phyloP scores from a whole-genome alignment of 2,888 invertebrate species.

The Phengaris arion region DNA sequence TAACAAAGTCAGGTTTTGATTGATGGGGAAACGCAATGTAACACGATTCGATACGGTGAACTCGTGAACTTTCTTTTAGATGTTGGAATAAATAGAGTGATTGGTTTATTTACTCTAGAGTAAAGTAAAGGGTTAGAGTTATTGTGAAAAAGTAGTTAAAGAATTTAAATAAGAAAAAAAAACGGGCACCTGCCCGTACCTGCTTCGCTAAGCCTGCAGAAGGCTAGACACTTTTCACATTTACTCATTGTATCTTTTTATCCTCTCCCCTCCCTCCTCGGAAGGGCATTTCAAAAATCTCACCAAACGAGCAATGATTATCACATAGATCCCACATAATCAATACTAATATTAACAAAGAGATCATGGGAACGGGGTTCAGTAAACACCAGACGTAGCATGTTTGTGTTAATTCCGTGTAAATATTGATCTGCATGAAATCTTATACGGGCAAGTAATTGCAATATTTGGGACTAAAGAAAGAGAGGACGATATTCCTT shows the following conservation, averaged over 20 bases:
- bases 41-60: constrained; percentile 9
- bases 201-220: too few species aligned
- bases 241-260: too few species aligned
- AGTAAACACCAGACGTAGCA: neutral
- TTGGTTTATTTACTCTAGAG: constrained; percentile 1
- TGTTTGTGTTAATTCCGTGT: constrained; percentile 23
- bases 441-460: neutral
- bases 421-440: constrained; percentile 24
- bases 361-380: constrained; percentile 19
- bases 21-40: neutral
- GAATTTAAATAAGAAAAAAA: too few species aligned
- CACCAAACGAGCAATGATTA: neutral
- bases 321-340: neutral
- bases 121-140: neutral
- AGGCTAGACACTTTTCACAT: too few species aligned
- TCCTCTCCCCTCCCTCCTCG: too few species aligned
- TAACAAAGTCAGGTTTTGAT: constrained; percentile 16
- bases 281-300: neutral
- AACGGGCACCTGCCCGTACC: too few species aligned
- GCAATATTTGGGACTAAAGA: neutral
- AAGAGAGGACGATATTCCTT: neutral
- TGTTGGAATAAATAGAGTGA: neutral
- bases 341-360: constrained; percentile 21
- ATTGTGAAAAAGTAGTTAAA: too few species aligned
- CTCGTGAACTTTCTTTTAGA: constrained; percentile 1